A percentile compares a stretch with the other conserved stretches of the same genome.
Conservation (phyloP, 2,888 invertebrate species). For the Parnassius glacialis region DNA sequence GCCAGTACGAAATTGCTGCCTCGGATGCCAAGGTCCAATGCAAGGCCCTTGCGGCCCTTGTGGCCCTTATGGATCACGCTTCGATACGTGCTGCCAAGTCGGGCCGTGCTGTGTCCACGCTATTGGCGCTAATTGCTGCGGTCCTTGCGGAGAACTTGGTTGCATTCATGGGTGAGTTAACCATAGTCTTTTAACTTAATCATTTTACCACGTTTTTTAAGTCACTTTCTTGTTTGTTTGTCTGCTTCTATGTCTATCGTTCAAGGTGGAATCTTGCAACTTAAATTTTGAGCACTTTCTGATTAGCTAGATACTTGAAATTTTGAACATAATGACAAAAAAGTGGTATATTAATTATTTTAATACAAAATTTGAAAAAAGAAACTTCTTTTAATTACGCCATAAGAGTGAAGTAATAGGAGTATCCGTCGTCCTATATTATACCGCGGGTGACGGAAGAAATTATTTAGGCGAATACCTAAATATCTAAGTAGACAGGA, state of each 20-base stretch:
- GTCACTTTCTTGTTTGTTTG: no score
- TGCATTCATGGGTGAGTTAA: constrained; percentile 52
- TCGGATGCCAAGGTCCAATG: constrained; percentile 63
- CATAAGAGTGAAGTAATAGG: neutral
- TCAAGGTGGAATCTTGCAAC: no score
- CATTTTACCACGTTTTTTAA: neutral
- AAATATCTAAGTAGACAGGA: no score
- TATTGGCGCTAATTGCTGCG: constrained; percentile 45
- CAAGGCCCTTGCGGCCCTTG: constrained; percentile 56
- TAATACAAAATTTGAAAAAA: no score
- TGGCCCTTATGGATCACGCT: constrained; percentile 44
- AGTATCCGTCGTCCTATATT: neutral
- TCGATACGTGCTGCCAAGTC: constrained; percentile 36
- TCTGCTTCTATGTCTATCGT: no score
- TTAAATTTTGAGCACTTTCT: no score
- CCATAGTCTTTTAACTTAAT: constrained; percentile 5
- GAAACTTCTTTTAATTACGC: no score
- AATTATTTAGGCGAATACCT: no score
- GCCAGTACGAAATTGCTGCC: constrained; percentile 71
- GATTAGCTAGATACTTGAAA: no score
- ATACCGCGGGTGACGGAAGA: no score
- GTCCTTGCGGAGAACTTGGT: constrained; percentile 53
- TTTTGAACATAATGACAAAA: no score
- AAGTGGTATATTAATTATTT: no score
- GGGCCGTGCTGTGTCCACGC: constrained; percentile 62